Evolutionary conservation across 2,113 vertebrate genomes (phyloP).

Genomic region (Lepus europaeus): DNA sequence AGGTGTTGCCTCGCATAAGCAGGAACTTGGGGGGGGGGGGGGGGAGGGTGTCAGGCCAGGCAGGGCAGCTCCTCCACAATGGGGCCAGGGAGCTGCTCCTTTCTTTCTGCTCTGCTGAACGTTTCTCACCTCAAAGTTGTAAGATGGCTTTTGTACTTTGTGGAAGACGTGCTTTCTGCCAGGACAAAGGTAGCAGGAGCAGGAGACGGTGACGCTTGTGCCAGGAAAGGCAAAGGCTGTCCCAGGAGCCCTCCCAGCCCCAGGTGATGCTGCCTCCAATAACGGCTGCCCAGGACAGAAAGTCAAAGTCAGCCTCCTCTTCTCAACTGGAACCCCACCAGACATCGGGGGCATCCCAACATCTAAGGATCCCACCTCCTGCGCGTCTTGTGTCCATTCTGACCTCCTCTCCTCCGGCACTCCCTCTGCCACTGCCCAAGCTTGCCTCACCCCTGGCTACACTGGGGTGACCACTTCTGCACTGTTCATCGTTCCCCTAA

Average conservation of each 20-base stretch:
- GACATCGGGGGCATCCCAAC: fast-evolving
- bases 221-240: slow-evolving; percentile 1
- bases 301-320: background rate
- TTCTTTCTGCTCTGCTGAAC: background rate
- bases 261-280: background rate
- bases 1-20: background rate
- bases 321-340: background rate
- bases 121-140: background rate
- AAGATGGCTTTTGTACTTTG: background rate
- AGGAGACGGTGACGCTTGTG: background rate
- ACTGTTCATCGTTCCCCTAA: background rate
- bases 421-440: background rate
- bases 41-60: no score
- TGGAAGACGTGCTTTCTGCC: background rate
- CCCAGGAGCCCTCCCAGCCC: background rate
- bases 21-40: no score
- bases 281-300: background rate
- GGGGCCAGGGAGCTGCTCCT: background rate
- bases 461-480: background rate
- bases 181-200: background rate
- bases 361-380: background rate
- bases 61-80: fast-evolving
- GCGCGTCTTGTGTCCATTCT: background rate
- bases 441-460: background rate
- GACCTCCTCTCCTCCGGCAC: background rate